These are phyloP conservation scores for Aphelenchoides besseyi DNA, from an alignment of 1,140 invertebrate genomes.

Conservation along the genomic window DNA sequence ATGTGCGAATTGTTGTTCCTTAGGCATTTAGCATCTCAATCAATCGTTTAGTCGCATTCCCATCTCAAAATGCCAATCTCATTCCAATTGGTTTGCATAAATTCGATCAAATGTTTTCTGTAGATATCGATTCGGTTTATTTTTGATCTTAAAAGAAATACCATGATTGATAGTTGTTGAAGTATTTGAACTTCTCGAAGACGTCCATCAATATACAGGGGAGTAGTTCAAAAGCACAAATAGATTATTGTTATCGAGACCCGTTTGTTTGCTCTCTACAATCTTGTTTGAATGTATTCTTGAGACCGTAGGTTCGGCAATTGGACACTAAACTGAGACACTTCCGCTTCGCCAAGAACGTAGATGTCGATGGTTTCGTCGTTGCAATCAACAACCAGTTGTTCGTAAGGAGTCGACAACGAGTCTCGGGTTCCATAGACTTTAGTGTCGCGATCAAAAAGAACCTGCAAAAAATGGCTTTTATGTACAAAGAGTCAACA, in stretches of 20 bases:
- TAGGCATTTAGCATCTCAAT: not conserved
- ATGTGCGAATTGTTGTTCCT: not conserved
- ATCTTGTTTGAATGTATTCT: constrained; percentile 32
- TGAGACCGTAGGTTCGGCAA: constrained; percentile 27
- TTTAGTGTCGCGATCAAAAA: constrained; percentile 24
- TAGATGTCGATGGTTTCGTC: constrained; percentile 34
- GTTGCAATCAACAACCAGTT: constrained; percentile 36
- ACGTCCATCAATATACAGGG: too few species aligned
- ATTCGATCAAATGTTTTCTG: not conserved
- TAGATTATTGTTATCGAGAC: too few species aligned
- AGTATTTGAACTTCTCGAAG: too few species aligned
- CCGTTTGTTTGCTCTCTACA: too few species aligned
- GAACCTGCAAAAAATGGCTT: constrained; percentile 23
- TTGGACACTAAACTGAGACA: constrained; percentile 29
- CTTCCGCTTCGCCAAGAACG: constrained; percentile 30
- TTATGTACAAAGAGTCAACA: not conserved
- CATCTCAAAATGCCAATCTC: too few species aligned
- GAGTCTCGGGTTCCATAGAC: constrained; percentile 33
- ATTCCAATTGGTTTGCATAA: not conserved
- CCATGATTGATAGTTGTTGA: too few species aligned
- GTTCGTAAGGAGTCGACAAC: constrained; percentile 16
- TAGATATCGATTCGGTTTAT: too few species aligned
- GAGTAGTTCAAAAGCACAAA: too few species aligned
- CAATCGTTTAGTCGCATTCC: not conserved
- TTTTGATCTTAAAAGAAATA: not conserved